Conservation (phyloP, 2,113 vertebrate species). For the Fregetta grallaria region DNA sequence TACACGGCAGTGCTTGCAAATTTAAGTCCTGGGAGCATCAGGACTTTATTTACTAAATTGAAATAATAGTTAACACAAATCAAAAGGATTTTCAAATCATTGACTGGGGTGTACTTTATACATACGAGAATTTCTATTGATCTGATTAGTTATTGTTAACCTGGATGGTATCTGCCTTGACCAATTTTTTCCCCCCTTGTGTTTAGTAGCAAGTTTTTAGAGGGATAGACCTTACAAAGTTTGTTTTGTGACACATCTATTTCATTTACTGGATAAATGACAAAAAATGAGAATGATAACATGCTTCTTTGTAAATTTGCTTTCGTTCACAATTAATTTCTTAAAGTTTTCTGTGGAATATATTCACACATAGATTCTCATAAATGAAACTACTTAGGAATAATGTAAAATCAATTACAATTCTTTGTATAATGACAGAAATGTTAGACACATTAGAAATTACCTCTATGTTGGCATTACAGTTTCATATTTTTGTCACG, state of each 20-base stretch:
- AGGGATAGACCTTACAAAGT: not conserved
- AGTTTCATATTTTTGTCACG: not conserved
- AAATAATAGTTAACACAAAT: not conserved
- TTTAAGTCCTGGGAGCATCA: not conserved
- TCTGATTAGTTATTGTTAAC: not conserved
- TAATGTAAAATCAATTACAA: not conserved
- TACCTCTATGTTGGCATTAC: not conserved
- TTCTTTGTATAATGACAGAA: not conserved
- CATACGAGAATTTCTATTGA: not conserved
- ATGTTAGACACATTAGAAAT: not conserved
- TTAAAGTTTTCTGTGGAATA: not conserved
- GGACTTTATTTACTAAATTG: not conserved
- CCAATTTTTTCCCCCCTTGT: not conserved
- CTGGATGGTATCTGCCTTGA: not conserved
- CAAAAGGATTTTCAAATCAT: not conserved
- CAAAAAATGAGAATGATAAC: not conserved
- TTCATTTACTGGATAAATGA: not conserved
- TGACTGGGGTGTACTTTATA: not conserved
- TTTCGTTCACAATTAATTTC: not conserved
- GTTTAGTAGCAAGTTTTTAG: not conserved
- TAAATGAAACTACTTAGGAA: not conserved
- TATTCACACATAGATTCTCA: not conserved
- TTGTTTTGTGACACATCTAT: not conserved
- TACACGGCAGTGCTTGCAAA: not conserved
- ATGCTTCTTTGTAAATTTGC: not conserved